Evolutionary conservation across 1,140 invertebrate genomes (phyloP).

Genomic region (Oreohelix idahoensis): DNA sequence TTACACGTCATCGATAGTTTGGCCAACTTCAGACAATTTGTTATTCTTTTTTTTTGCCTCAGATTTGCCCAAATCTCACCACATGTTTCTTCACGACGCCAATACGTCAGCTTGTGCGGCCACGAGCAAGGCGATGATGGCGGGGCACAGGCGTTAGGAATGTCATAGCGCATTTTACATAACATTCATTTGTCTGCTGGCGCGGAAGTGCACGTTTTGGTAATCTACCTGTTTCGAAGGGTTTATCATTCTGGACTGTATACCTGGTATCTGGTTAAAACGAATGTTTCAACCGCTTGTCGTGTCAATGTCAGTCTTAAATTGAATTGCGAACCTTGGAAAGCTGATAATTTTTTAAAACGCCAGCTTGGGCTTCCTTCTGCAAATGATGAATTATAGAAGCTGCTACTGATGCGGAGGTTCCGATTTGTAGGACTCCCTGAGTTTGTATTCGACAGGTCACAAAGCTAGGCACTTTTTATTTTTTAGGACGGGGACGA

Average conservation of each 20-base stretch:
- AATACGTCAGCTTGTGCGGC: background rate
- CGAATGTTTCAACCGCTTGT: background rate
- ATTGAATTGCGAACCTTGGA: background rate
- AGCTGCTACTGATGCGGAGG: too few relatives aligned
- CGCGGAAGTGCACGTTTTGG: background rate
- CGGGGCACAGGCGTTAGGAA: background rate
- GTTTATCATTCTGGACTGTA: background rate
- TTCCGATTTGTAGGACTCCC: too few relatives aligned
- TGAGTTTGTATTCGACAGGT: too few relatives aligned
- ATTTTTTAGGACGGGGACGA: too few relatives aligned
- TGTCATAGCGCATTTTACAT: background rate
- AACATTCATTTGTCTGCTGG: background rate
- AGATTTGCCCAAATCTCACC: too few relatives aligned
- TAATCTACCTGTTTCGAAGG: background rate
- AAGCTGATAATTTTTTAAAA: background rate
- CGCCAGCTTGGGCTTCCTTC: background rate
- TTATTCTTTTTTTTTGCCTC: too few relatives aligned
- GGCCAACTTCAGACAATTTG: background rate
- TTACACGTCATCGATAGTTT: background rate
- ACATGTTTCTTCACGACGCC: background rate
- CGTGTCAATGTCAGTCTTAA: background rate
- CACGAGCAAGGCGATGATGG: background rate
- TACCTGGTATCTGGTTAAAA: background rate
- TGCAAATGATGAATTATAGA: background rate
- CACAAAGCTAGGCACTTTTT: too few relatives aligned